These are phyloP conservation scores for Peromyscus attwateri DNA, from an alignment of 2,797 vertebrate genomes.

Conservation along the genomic window DNA sequence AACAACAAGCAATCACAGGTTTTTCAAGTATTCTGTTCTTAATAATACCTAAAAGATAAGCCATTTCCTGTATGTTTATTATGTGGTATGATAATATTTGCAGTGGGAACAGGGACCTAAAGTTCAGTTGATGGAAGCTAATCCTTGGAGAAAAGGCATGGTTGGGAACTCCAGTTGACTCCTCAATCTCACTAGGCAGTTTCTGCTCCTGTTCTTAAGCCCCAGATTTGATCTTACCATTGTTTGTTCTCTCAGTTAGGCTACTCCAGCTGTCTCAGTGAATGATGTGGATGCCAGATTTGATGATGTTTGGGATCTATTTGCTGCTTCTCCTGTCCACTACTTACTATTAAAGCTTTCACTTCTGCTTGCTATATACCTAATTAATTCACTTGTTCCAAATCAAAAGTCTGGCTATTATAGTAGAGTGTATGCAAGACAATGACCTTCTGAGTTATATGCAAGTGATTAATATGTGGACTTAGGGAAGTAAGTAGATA, in stretches of 20 bases:
- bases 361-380: background rate
- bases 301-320: background rate
- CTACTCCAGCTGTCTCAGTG: background rate
- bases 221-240: background rate
- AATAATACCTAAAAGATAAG: too few relatives aligned
- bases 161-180: background rate
- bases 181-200: background rate
- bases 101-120: background rate
- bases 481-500: background rate
- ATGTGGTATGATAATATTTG: background rate
- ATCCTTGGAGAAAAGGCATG: background rate
- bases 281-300: background rate
- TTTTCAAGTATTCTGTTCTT: background rate
- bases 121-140: background rate
- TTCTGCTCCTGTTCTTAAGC: background rate
- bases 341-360: background rate
- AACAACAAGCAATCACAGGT: background rate
- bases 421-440: background rate
- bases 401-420: background rate
- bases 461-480: background rate
- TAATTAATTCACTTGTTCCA: background rate
- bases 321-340: too few relatives aligned
- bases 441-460: background rate
- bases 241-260: background rate
- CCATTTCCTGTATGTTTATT: background rate